A percentile compares a stretch with the other conserved stretches of the same genome.
Evolutionary conservation across 2,113 vertebrate species (phyloP).

Genomic region (Pteropus alecto): DNA sequence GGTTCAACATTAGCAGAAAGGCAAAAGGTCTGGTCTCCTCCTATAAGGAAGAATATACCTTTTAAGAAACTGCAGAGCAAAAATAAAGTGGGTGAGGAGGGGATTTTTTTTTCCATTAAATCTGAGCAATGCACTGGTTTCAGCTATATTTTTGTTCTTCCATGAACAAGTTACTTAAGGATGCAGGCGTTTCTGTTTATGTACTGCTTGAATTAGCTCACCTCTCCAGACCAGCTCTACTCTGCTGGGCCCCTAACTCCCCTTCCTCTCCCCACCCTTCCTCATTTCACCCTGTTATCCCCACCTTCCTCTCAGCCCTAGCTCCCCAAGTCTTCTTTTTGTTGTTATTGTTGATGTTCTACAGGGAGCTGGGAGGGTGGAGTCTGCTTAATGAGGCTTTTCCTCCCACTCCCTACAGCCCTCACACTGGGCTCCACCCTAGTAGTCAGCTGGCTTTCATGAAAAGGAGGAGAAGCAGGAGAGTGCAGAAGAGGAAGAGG

Average conservation of each 20-base stretch:
- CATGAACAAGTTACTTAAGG: neutral
- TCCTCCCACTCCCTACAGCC: conserved; percentile 8
- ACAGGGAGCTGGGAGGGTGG: conserved; percentile 2
- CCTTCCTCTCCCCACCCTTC: neutral
- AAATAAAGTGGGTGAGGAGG: neutral
- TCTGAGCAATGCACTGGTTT: neutral
- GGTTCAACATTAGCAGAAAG: neutral
- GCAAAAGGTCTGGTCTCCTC: neutral
- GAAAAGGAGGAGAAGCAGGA: neutral
- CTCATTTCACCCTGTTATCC: neutral
- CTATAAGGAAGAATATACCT: neutral
- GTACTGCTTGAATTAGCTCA: neutral
- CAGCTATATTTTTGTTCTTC: neutral
- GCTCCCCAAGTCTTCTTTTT: neutral
- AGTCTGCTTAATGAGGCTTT: conserved; percentile 49
- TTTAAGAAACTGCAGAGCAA: neutral
- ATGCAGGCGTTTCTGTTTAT: conserved; percentile 1
- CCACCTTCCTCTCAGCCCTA: neutral
- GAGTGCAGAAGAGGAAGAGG: neutral
- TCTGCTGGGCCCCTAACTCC: neutral
- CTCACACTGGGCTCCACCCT: conserved; percentile 8
- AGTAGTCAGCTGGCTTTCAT: neutral
- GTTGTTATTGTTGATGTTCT: conserved; percentile 23
- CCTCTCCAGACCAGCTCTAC: neutral
- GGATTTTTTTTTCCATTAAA: neutral